phyloP scores from a whole-genome alignment of 2,888 invertebrate genomes.

The Drosophila neonasuta region DNA sequence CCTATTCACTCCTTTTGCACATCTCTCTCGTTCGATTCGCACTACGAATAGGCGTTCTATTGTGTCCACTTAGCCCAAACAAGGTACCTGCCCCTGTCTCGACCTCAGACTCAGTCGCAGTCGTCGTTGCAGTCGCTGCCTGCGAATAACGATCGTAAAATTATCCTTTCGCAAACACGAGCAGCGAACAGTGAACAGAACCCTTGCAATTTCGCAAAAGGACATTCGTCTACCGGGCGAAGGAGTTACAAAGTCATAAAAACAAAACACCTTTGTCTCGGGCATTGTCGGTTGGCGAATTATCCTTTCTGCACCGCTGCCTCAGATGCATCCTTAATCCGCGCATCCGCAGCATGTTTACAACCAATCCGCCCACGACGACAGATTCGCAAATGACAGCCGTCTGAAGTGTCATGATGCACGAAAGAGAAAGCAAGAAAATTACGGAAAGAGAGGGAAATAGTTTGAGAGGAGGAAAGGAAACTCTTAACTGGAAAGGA shows the following conservation, averaged over 20 bases:
- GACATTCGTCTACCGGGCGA: slow-evolving; percentile 52
- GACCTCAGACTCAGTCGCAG: neutral
- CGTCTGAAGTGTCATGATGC: neutral
- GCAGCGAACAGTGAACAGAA: slow-evolving; percentile 29
- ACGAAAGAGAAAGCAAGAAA: neutral
- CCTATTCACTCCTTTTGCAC: slow-evolving; percentile 59
- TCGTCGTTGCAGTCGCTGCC: slow-evolving; percentile 31
- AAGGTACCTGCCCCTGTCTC: slow-evolving; percentile 57
- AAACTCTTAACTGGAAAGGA: slow-evolving; percentile 75
- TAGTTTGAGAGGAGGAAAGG: neutral
- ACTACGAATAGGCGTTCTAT: slow-evolving; percentile 69
- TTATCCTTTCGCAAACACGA: slow-evolving; percentile 71
- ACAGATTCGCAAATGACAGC: slow-evolving; percentile 64
- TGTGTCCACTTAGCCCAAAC: slow-evolving; percentile 61
- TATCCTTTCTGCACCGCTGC: slow-evolving; percentile 58
- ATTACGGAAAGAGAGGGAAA: neutral
- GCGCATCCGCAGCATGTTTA: slow-evolving; percentile 49
- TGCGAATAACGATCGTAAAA: slow-evolving; percentile 65
- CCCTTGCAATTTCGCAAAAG: slow-evolving; percentile 18
- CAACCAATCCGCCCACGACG: slow-evolving; percentile 50
- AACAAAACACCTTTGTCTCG: slow-evolving; percentile 78
- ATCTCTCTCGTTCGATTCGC: slow-evolving; percentile 48
- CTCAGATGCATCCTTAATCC: slow-evolving; percentile 55
- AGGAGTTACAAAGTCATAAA: slow-evolving; percentile 80
- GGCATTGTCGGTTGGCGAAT: slow-evolving; percentile 67